Conservation (phyloP, 2,797 vertebrate species). For the Pantherophis vulpinus region DNA sequence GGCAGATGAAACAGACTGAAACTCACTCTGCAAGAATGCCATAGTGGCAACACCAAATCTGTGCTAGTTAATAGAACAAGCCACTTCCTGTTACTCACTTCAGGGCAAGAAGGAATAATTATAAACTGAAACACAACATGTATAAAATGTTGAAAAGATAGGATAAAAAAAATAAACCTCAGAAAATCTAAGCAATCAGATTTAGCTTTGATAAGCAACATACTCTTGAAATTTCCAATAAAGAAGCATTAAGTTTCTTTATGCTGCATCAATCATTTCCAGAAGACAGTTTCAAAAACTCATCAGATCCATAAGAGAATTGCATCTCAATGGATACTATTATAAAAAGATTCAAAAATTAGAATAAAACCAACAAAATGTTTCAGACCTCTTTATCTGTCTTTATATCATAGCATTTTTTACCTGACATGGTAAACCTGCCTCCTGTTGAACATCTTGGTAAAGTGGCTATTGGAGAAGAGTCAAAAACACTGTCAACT, state of each 20-base stretch:
- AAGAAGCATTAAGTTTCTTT: neutral
- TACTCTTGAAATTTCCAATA: neutral
- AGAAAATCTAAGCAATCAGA: neutral
- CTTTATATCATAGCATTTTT: neutral
- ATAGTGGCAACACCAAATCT: slow-evolving; percentile 38
- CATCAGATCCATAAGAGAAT: neutral
- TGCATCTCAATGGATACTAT: neutral
- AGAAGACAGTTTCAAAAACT: neutral
- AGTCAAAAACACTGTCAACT: neutral
- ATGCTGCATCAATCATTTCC: neutral
- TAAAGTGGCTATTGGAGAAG: neutral
- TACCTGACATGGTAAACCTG: neutral
- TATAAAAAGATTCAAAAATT: neutral
- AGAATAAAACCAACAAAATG: neutral
- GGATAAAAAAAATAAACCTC: neutral
- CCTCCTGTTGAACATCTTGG: neutral
- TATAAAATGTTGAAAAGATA: neutral
- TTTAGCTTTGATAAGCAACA: neutral
- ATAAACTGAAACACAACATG: neutral
- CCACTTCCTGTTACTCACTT: slow-evolving; percentile 68
- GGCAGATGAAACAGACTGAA: slow-evolving; percentile 25
- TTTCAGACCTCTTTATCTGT: neutral
- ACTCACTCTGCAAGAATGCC: slow-evolving; percentile 61
- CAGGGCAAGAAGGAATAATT: slow-evolving; percentile 20
- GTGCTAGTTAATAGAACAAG: slow-evolving; percentile 54